Evolutionary conservation across 2,888 invertebrate species (phyloP), one percentile per base, ranked within the genome.

Genomic region (Cheilosia vulpina): DNA sequence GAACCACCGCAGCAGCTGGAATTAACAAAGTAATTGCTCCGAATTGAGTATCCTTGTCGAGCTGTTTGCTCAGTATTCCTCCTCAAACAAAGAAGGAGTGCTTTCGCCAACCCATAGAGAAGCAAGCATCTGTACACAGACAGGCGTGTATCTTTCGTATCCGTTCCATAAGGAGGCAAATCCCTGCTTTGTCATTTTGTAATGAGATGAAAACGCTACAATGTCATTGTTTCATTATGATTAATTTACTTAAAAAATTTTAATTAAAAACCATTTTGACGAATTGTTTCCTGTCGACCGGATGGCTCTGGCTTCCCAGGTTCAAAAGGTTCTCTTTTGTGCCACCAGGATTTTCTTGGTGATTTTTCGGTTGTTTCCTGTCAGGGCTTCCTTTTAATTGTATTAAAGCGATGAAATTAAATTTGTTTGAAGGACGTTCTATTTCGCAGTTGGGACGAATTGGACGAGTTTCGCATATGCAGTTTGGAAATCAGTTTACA

Each of bases 221-320:
- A 79, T 80, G 75, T 84, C 84, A 80, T 75, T 75, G 71, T 75
- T 80, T 71, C 75, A 66, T 76, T 84, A 84, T 84, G 84, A 80
- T 84, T 84, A 84, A 84, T 84, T 84, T 80, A 80, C 65, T 79
- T 62, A 47, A 65, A 68, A 52, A 43, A 47, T 69, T 69, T 84
- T 84, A 80, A 76, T 84, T 84, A 75, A 84, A 84, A 84, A 65
- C 73, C 83, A 79, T 79, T 75, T 75, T 75, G 83, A 84, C 69
- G 79, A 84, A 84, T 84, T 84, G 79, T 71, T 79, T 75, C 41
- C 68, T n/a, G 38, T 45, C 21, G 47, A 55, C 45, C 45, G 43
- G 58, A 41, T 53, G 21, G 19, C 65, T 52, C 43, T 13, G 38
- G 13, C 13, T 38, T 38, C 4, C 45, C 27, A 31, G 21, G 24